phyloP scores from a whole-genome alignment of 2,888 invertebrate genomes.

The Agriopis aurantiaria region DNA sequence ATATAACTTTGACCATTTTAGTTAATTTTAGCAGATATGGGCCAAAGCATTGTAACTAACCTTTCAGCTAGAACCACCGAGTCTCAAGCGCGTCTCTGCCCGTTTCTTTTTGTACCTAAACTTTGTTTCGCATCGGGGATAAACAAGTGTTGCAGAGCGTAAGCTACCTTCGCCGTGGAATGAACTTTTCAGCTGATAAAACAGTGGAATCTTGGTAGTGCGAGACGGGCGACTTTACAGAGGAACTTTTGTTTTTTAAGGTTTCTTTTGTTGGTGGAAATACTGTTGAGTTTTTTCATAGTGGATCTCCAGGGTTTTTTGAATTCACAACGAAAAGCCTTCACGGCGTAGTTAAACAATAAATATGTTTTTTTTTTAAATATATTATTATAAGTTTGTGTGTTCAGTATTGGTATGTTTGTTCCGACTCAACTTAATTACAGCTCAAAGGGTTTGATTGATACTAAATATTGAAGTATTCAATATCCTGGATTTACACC shows the following conservation, averaged over 20 bases:
- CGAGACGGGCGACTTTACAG: slow-evolving; percentile 15
- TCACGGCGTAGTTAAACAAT: too few relatives aligned
- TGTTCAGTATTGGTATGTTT: too few relatives aligned
- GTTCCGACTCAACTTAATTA: too few relatives aligned
- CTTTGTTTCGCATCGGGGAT: slow-evolving; percentile 48
- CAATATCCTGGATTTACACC: too few relatives aligned
- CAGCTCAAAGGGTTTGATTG: too few relatives aligned
- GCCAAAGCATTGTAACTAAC: neutral
- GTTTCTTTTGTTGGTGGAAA: neutral
- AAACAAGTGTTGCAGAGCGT: slow-evolving; percentile 58
- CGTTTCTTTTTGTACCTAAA: slow-evolving; percentile 35
- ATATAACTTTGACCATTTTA: too few relatives aligned
- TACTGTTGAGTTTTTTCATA: neutral
- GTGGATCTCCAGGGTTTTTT: too few relatives aligned
- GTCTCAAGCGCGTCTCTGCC: neutral
- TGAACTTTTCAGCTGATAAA: slow-evolving; percentile 45
- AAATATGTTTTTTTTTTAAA: too few relatives aligned
- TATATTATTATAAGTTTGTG: too few relatives aligned
- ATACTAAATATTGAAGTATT: too few relatives aligned
- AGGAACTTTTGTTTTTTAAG: neutral
- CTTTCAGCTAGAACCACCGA: neutral
- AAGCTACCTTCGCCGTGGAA: slow-evolving; percentile 48
- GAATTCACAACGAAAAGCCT: too few relatives aligned
- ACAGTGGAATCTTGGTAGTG: slow-evolving; percentile 26
- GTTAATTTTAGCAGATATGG: too few relatives aligned